phyloP scores from a whole-genome alignment of 2,888 invertebrate species.

The Pollenia griseotomentosa region DNA sequence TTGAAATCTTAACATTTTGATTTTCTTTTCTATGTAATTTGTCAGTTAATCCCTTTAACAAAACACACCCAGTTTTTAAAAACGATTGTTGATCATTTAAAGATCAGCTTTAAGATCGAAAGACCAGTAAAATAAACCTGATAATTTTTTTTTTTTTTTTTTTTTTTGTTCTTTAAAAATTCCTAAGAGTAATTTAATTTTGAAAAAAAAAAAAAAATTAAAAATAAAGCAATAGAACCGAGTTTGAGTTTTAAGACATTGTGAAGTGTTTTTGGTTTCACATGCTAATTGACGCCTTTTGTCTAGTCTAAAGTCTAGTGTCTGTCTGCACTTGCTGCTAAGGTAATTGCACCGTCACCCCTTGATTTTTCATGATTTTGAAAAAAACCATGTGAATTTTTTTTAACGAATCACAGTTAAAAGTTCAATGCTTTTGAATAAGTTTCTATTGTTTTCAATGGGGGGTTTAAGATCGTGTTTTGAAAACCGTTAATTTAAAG shows the following conservation, averaged over 20 bases:
- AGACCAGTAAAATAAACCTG: background rate
- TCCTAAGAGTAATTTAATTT: background rate
- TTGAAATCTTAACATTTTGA: slow-evolving; percentile 9
- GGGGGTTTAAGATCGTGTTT: background rate
- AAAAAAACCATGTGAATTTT: slow-evolving; percentile 38
- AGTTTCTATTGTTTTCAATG: slow-evolving; percentile 13
- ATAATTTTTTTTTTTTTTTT: background rate
- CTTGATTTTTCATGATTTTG: background rate
- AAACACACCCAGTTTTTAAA: slow-evolving; percentile 59
- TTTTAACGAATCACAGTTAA: slow-evolving; percentile 51
- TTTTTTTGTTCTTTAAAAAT: background rate
- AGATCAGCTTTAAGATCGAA: slow-evolving; percentile 20
- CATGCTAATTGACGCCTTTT: slow-evolving; percentile 68
- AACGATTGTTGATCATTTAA: slow-evolving; percentile 45
- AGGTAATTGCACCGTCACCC: slow-evolving; percentile 52
- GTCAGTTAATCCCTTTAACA: slow-evolving; percentile 58
- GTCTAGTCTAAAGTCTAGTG: slow-evolving; percentile 37
- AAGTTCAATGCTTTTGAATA: slow-evolving; percentile 59
- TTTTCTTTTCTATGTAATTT: slow-evolving; percentile 32
- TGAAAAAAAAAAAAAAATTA: background rate
- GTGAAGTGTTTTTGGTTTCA: slow-evolving; percentile 39
- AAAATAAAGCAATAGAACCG: slow-evolving; percentile 8
- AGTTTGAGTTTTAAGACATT: background rate
- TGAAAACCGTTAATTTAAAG: slow-evolving; percentile 64
- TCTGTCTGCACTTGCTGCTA: slow-evolving; percentile 66